Base-by-base conservation (phyloP, 2,113 vertebrate species). In the Aplodontia rufa region DNA sequence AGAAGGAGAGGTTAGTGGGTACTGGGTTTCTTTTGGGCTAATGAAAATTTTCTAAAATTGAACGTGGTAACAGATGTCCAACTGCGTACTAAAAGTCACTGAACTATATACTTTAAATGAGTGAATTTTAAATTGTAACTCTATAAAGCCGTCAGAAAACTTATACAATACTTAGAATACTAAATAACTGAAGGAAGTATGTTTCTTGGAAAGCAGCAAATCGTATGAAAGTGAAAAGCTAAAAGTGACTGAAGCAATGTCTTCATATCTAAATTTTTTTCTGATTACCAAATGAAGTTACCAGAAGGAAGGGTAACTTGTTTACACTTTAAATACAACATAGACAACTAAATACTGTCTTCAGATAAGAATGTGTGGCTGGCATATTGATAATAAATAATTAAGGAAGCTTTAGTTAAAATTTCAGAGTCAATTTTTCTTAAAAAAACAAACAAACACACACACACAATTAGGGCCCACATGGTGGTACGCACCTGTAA, bases 131-230 rank as follows among this genome's bases (percentile, higher is more conserved):
- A 71, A 49, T 62, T 79, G 13, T 58, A 60, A 17, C 51, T 40
- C 62, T 84, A 55, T 55, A 90, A 79, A 83, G 80, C 10, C 90
- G 40, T 64, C 37, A 78, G 17, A 12, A 88, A 5, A 75, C 26
- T 37, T 42, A 88, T 37, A 55, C 32, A 95, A 85, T 49, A 72
- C 89, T 78, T 58, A 80, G 4, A 74, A 72, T 90, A 62, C 47
- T 72, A 87, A 83, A 72, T 80, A 22, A 68, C 40, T n/a, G 55
- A 66, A 91, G 14, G 55, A 66, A 91, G 14, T 42, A 71, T 26
- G 22, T 37, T 95, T 51, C 82, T 45, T n/a, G 69, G 40, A 90
- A 87, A 55, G 87, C 37, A 87, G 81, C 16, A 82, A 90, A 83
- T 68, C 30, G 82, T 51, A 3, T 51, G 40, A 81, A 78, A 71